phyloP scores from a whole-genome alignment of 2,113 vertebrate genomes.

The Neolamprologus modestus region DNA sequence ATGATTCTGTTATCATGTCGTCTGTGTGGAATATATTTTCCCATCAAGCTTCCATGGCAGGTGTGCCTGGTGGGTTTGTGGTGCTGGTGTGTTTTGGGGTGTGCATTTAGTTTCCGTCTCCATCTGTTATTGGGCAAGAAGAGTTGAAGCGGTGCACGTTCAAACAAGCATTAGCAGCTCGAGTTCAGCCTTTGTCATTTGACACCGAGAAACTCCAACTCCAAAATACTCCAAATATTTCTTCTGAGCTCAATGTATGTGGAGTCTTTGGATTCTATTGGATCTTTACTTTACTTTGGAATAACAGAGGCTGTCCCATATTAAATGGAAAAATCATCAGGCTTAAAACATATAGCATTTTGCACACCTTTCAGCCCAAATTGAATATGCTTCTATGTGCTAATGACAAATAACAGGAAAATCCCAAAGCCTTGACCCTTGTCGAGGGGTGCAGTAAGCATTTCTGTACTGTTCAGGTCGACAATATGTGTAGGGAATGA shows the following conservation, averaged over 20 bases:
- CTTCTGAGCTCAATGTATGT: background rate
- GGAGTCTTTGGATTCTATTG: background rate
- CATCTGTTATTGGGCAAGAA: background rate
- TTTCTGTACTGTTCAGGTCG: rapidly evolving
- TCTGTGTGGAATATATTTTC: constrained; percentile 84
- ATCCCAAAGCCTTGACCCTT: background rate
- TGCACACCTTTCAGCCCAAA: rapidly evolving
- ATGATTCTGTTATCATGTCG: constrained; percentile 93
- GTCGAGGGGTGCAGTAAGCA: rapidly evolving
- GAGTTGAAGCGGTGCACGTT: background rate
- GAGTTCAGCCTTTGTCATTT: background rate
- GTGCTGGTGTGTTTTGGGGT: background rate
- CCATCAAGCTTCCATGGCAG: constrained; percentile 64
- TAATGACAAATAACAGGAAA: background rate
- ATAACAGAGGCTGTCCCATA: background rate
- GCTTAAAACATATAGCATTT: background rate
- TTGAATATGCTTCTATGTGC: rapidly evolving
- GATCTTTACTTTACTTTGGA: background rate
- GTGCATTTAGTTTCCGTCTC: background rate
- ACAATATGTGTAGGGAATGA: too few species aligned
- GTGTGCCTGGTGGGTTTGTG: constrained; percentile 31
- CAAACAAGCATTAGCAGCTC: background rate
- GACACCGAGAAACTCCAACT: background rate
- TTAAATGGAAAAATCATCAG: background rate
- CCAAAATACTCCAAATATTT: background rate